Evolutionary conservation across 2,113 vertebrate genomes (phyloP).

Genomic region (Sapayoa aenigma): DNA sequence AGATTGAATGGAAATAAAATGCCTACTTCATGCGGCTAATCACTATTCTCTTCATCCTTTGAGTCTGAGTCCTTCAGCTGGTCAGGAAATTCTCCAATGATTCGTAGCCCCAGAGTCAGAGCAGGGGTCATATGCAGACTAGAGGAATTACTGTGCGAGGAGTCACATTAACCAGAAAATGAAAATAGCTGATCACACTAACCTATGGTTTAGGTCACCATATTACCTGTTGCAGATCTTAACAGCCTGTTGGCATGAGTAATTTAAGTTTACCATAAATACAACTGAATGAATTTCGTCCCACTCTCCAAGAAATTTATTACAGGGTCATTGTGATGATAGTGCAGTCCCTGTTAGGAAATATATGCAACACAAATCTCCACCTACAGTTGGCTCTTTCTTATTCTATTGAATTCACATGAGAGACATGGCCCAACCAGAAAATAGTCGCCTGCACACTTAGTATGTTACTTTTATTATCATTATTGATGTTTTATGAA

Average conservation of each 20-base stretch:
- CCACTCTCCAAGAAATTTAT: not conserved
- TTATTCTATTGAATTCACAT: not conserved
- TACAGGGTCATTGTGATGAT: not conserved
- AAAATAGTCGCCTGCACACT: not conserved
- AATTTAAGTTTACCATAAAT: not conserved
- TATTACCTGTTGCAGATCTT: not conserved
- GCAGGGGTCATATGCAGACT: not conserved
- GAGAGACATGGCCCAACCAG: not conserved
- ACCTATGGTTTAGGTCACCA: not conserved
- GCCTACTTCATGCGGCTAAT: not conserved
- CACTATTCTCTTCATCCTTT: not conserved
- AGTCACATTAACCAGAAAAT: not conserved
- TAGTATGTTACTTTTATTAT: not conserved
- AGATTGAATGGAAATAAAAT: slow-evolving; percentile 10
- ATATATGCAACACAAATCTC: not conserved
- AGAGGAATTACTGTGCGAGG: not conserved
- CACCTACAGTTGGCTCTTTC: not conserved
- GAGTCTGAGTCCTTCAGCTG: not conserved
- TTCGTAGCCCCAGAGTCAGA: not conserved
- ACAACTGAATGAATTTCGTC: not conserved
- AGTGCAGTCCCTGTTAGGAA: not conserved
- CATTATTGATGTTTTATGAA: not conserved
- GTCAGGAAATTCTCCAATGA: slow-evolving; percentile 1
- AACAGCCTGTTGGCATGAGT: not conserved
- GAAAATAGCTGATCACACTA: not conserved